phyloP scores from a whole-genome alignment of 64 coral and sea anemone genomes.

The Porites lutea region DNA sequence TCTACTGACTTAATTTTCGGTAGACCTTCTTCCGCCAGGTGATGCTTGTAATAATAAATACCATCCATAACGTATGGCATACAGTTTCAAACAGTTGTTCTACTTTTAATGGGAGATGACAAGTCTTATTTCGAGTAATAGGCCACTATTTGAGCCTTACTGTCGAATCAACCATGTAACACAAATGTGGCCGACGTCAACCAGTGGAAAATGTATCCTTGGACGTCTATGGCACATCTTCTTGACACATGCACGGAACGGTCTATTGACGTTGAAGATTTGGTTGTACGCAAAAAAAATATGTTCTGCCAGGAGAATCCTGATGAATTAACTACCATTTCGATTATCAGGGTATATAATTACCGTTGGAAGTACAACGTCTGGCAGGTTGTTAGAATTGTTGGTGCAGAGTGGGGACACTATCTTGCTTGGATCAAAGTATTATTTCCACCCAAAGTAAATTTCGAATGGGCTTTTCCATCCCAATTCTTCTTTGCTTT shows the following conservation, averaged over 20 bases:
- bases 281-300: conserved; percentile 32
- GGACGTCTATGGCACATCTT: neutral
- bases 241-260: conserved; percentile 26
- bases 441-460: conserved; percentile 33
- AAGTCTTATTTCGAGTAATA: neutral
- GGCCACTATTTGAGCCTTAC: conserved; percentile 22
- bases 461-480: conserved; percentile 77
- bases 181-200: conserved; percentile 17
- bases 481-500: conserved; percentile 28
- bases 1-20: neutral
- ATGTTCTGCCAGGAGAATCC: conserved; percentile 46
- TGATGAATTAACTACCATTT: conserved; percentile 50
- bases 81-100: conserved; percentile 6
- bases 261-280: conserved; percentile 25
- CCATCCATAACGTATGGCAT: neutral
- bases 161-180: conserved; percentile 31
- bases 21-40: neutral
- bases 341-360: neutral
- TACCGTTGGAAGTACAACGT: no score
- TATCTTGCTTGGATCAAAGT: no score
- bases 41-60: conserved; percentile 29
- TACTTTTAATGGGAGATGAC: conserved; percentile 12
- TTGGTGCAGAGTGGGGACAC: no score
- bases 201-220: conserved; percentile 17
- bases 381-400: no score